A percentile compares a stretch with the other conserved stretches of the same genome.
Conservation (phyloP, 2,888 invertebrate species). For the Ceraclea dissimilis region DNA sequence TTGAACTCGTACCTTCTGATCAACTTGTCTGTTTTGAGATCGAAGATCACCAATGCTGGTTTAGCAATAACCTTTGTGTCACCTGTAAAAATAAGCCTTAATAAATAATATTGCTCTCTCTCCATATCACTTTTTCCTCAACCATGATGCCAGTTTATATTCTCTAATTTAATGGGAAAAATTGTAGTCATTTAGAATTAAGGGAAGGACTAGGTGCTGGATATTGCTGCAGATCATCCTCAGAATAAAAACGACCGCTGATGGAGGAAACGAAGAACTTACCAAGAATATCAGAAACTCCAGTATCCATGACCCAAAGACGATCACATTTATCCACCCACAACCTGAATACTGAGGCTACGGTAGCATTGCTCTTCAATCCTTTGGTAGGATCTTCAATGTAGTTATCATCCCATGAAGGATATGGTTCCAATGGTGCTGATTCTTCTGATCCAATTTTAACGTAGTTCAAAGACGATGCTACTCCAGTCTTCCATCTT, state of each 20-base stretch:
- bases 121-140: too few relatives aligned
- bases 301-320: constrained; percentile 77
- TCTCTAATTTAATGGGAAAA: too few relatives aligned
- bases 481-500: constrained; percentile 64
- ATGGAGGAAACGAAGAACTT: too few relatives aligned
- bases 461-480: constrained; percentile 61
- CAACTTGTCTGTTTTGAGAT: constrained; percentile 67
- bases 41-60: constrained; percentile 61
- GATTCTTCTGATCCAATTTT: constrained; percentile 57
- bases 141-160: too few relatives aligned
- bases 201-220: not conserved
- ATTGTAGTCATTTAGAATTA: too few relatives aligned
- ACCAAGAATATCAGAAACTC: constrained; percentile 67
- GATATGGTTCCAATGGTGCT: constrained; percentile 66
- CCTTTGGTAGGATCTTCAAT: constrained; percentile 50
- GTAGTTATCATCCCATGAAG: constrained; percentile 70
- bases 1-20: constrained; percentile 63
- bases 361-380: constrained; percentile 50
- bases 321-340: constrained; percentile 70
- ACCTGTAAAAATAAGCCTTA: constrained; percentile 31
- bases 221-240: too few relatives aligned
- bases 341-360: constrained; percentile 67
- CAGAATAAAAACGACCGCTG: too few relatives aligned
- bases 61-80: constrained; percentile 52
- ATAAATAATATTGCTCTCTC: too few relatives aligned